A percentile compares a stretch with the other conserved stretches of the same genome.
phyloP scores from a whole-genome alignment of 2,113 vertebrate species.

The Hippoglossus stenolepis region DNA sequence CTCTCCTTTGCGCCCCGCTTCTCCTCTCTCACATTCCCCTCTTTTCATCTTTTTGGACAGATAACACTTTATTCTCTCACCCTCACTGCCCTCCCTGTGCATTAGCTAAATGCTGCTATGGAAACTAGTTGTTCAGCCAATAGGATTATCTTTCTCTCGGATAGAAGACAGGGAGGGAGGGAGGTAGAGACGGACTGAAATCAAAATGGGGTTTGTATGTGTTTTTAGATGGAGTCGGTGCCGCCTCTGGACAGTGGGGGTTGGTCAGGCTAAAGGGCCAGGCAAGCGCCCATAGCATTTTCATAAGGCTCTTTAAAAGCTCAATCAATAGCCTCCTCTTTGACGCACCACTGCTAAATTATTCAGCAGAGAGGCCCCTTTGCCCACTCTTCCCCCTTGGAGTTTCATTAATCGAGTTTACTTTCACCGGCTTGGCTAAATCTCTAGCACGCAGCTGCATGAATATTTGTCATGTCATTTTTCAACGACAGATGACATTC shows the following conservation, averaged over 20 bases:
- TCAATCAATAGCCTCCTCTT: slow-evolving; percentile 89
- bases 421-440: slow-evolving; percentile 69
- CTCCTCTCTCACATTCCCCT: slow-evolving; percentile 28
- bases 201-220: slow-evolving; percentile 79
- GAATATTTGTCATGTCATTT: slow-evolving; percentile 77
- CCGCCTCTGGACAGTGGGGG: slow-evolving; percentile 56
- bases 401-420: slow-evolving; percentile 88
- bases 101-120: slow-evolving; percentile 79
- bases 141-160: slow-evolving; percentile 61
- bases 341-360: slow-evolving; percentile 88
- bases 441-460: slow-evolving; percentile 73
- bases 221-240: slow-evolving; percentile 83
- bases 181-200: slow-evolving; percentile 58
- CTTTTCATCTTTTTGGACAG: slow-evolving; percentile 69
- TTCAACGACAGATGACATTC: slow-evolving; percentile 70
- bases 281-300: slow-evolving; percentile 84
- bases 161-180: slow-evolving; percentile 52
- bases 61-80: slow-evolving; percentile 61
- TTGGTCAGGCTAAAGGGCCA: slow-evolving; percentile 78
- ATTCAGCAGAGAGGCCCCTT: slow-evolving; percentile 88
- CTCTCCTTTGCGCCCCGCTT: slow-evolving; percentile 29
- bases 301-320: slow-evolving; percentile 87
- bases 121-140: slow-evolving; percentile 69
- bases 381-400: slow-evolving; percentile 30
- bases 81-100: slow-evolving; percentile 59